These are phyloP conservation scores for Gymnobelideus leadbeateri DNA, from an alignment of 2,113 vertebrate species.

Conservation along the genomic window DNA sequence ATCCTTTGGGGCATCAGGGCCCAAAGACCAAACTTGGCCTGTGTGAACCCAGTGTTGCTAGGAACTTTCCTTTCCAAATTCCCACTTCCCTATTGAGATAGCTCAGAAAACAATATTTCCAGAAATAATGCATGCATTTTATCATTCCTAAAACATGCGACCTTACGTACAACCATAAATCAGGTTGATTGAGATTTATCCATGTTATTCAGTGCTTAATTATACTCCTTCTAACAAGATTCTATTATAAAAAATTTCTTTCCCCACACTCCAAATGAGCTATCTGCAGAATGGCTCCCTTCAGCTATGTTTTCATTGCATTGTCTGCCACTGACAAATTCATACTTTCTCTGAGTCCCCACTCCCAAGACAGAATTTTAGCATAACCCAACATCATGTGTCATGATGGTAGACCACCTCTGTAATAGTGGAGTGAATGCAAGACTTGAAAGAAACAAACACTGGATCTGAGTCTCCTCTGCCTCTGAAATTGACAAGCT, in stretches of 20 bases:
- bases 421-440: not conserved
- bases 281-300: not conserved
- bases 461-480: not conserved
- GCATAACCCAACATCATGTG: not conserved
- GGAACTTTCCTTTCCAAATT: not conserved
- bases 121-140: not conserved
- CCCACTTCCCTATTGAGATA: not conserved
- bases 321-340: not conserved
- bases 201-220: not conserved
- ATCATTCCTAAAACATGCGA: not conserved
- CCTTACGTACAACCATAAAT: not conserved
- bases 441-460: not conserved
- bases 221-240: not conserved
- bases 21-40: not conserved
- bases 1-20: not conserved
- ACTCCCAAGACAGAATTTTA: not conserved
- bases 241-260: not conserved
- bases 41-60: not conserved
- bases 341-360: not conserved
- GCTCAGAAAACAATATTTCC: not conserved
- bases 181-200: not conserved
- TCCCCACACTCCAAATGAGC: not conserved
- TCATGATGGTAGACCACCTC: not conserved
- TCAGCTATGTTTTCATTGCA: not conserved
- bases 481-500: not conserved